phyloP scores from a whole-genome alignment of 2,888 invertebrate genomes.

The Stramonita haemastoma region DNA sequence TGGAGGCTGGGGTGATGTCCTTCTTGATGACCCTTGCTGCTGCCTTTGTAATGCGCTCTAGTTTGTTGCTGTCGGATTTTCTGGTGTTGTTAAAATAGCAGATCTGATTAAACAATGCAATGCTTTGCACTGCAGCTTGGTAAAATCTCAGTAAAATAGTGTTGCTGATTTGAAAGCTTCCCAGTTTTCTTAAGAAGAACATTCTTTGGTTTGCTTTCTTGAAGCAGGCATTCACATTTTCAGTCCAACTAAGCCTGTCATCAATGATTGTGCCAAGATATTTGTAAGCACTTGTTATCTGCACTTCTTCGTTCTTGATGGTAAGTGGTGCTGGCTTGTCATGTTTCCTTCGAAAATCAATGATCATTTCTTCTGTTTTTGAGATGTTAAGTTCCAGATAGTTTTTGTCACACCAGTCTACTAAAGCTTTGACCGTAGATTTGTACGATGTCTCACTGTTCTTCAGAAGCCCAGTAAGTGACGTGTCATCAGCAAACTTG shows the following conservation, averaged over 20 bases:
- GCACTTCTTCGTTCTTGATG: neutral
- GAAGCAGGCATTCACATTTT: neutral
- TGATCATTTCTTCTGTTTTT: neutral
- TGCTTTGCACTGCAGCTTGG: neutral
- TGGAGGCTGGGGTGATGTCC: neutral
- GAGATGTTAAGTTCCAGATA: neutral
- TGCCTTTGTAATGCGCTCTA: neutral
- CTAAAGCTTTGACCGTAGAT: neutral
- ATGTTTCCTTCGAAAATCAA: neutral
- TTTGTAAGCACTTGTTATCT: neutral
- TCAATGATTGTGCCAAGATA: conserved; percentile 6
- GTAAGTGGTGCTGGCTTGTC: neutral
- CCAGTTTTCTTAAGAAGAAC: neutral
- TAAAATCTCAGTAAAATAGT: neutral
- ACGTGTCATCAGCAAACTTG: neutral
- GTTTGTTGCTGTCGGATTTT: neutral
- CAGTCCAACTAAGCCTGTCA: neutral
- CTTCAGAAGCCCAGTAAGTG: neutral
- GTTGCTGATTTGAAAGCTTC: neutral
- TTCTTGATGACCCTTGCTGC: neutral
- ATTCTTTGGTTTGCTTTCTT: neutral
- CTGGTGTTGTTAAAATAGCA: neutral
- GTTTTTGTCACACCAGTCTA: conserved; percentile 2
- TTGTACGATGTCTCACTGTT: neutral
- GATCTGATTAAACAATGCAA: neutral